Base-by-base conservation (phyloP, 2,888 invertebrate species). In the Melikaiella ostensackeni region DNA sequence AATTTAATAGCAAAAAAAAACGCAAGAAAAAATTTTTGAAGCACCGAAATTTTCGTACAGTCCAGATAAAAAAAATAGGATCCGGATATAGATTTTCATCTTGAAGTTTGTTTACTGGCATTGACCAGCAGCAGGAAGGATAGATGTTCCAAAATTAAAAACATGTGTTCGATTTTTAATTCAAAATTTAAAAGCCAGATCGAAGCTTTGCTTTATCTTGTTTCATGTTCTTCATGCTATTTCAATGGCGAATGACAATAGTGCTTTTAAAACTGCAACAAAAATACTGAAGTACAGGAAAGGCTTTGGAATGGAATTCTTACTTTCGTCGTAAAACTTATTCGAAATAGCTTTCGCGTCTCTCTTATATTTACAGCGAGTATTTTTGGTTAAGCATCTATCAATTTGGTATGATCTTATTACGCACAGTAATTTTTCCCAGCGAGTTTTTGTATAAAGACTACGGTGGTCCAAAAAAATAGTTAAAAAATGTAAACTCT, bases 341-440 rank as follows among this genome's bases (percentile, higher is more conserved):
- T 66, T 42, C 16, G 24, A 64, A 21, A 21, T 50, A n/a, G 30
- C 46, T 70, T 50, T 70, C 24, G n/a, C n/a, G 11, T 19, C 50
- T 70, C n/a, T 30, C n/a, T 70, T 70, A 50, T 70, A 70, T 70
- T 46, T 70, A 70, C 70, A 70, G 30, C 33, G 70, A 70, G 30
- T 42, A 16, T 11, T 33, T 70, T 70, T 70, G 70, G 70, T 50
- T 50, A 27, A 46, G n/a, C n/a, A 70, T 19, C 8, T 27, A 66
- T 66, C 24, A 66, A 66, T 46, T 46, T 66, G 46, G 46, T 66
- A 42, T 66, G 46, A 66, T 66, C 46, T 2, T 55, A 55, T 21
- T 55, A 55, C 57, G 57, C 57, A 24, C 33, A 46, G 50, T 70
- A 30, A 50, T 50, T 50, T 50, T 50, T 27, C 21, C 30, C 46